Evolutionary conservation across 2,888 invertebrate species (phyloP).

Genomic region (Nematopogon swammerdamellus): DNA sequence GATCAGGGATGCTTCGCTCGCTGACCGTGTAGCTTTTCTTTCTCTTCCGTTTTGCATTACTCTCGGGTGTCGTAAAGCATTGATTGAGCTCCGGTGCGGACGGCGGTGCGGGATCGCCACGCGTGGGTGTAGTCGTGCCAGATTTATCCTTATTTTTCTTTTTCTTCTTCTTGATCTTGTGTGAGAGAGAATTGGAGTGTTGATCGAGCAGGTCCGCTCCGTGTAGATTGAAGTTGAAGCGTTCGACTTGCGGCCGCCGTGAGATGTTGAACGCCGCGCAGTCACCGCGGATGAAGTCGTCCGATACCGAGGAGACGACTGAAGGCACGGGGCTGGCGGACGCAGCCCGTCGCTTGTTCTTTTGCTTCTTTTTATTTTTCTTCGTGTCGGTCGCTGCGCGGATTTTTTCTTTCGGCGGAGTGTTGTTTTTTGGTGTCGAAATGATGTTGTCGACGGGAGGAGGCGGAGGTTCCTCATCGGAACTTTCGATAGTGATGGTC

Average conservation of each 20-base stretch:
- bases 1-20: constrained; percentile 33
- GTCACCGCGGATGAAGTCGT: constrained; percentile 47
- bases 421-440: constrained; percentile 13
- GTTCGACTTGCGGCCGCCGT: constrained; percentile 31
- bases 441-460: constrained; percentile 16
- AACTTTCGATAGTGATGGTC: constrained; percentile 47
- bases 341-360: constrained; percentile 17
- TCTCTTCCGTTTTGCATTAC: constrained; percentile 33
- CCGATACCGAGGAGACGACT: constrained; percentile 45
- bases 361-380: constrained; percentile 12
- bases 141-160: constrained; percentile 22
- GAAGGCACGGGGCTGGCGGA: constrained; percentile 47
- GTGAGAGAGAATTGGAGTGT: constrained; percentile 22
- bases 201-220: constrained; percentile 38
- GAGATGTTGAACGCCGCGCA: constrained; percentile 49
- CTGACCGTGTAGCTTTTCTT: constrained; percentile 22
- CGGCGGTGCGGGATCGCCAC: constrained; percentile 27
- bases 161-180: constrained; percentile 42
- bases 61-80: constrained; percentile 47
- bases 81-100: constrained; percentile 14
- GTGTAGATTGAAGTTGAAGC: constrained; percentile 49
- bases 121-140: not conserved
- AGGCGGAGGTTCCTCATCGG: constrained; percentile 40
- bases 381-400: constrained; percentile 1
- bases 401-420: constrained; percentile 11